These are phyloP conservation scores for Tautogolabrus adspersus DNA, from an alignment of 2,113 vertebrate species.

Conservation along the genomic window DNA sequence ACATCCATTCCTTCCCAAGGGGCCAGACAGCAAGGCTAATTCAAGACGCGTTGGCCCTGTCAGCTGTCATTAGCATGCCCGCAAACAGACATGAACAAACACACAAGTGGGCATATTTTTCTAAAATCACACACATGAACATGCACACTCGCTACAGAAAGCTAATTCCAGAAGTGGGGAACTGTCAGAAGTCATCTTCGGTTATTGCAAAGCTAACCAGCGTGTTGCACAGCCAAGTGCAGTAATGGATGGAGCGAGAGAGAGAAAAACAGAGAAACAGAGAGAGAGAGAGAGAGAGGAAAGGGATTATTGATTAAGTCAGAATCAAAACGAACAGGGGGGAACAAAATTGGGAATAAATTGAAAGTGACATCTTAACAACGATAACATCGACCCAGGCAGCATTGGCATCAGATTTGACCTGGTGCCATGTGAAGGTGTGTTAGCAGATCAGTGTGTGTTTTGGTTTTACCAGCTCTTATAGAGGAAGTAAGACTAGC, in stretches of 20 bases:
- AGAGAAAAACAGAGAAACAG: neutral
- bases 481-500: neutral
- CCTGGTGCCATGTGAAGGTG: neutral
- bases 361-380: slow-evolving; percentile 1
- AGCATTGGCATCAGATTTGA: slow-evolving; percentile 1
- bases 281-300: slow-evolving; percentile 3
- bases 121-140: slow-evolving; percentile 42
- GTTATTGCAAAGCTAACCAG: slow-evolving; percentile 56
- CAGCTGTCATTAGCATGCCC: slow-evolving; percentile 69
- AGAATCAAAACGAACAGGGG: slow-evolving; percentile 13
- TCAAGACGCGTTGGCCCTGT: slow-evolving; percentile 75
- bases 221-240: slow-evolving; percentile 63
- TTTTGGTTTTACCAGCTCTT: neutral
- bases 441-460: slow-evolving; percentile 1
- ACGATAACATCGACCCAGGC: neutral
- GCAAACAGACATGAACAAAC: slow-evolving; percentile 41
- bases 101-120: slow-evolving; percentile 48
- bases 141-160: slow-evolving; percentile 33
- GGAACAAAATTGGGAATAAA: slow-evolving; percentile 28
- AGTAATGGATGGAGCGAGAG: slow-evolving; percentile 18
- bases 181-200: slow-evolving; percentile 72
- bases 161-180: slow-evolving; percentile 67
- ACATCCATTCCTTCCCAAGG: slow-evolving; percentile 60
- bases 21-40: slow-evolving; percentile 72
- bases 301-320: slow-evolving; percentile 40